Evolutionary conservation across 1,140 invertebrate genomes (phyloP).

Genomic region (Lysiphlebus fabarum): DNA sequence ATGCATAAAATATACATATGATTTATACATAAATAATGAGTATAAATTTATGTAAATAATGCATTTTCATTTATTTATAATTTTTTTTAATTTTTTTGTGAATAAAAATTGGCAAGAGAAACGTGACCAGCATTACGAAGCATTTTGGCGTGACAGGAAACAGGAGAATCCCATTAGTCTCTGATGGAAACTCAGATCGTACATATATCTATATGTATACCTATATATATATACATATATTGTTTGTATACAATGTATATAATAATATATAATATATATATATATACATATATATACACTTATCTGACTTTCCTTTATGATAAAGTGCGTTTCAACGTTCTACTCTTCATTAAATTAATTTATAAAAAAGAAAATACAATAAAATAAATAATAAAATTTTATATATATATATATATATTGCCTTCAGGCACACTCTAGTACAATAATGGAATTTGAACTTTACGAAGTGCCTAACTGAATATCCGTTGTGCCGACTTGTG

Average conservation of each 20-base stretch:
- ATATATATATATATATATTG: neutral
- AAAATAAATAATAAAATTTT: neutral
- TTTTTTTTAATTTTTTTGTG: too few relatives aligned
- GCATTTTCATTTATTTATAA: too few relatives aligned
- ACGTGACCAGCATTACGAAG: neutral
- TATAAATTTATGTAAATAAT: too few relatives aligned
- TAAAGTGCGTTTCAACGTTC: constrained; percentile 8
- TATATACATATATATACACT: too few relatives aligned
- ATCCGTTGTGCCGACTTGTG: neutral
- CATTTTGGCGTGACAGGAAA: constrained; percentile 1
- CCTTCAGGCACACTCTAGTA: neutral
- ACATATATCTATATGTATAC: too few relatives aligned
- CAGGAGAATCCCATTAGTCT: constrained; percentile 4
- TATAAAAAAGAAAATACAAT: neutral
- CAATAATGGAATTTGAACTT: constrained; percentile 15
- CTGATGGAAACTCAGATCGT: constrained; percentile 1
- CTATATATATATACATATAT: too few relatives aligned
- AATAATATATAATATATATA: too few relatives aligned
- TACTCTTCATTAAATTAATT: neutral
- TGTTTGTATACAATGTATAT: too few relatives aligned
- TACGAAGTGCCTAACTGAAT: constrained; percentile 2
- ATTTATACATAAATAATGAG: too few relatives aligned
- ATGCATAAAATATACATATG: too few relatives aligned
- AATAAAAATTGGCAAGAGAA: too few relatives aligned
- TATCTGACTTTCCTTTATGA: constrained; percentile 1